phyloP scores from a whole-genome alignment of 2,113 vertebrate genomes.

The Trachemys scripta region DNA sequence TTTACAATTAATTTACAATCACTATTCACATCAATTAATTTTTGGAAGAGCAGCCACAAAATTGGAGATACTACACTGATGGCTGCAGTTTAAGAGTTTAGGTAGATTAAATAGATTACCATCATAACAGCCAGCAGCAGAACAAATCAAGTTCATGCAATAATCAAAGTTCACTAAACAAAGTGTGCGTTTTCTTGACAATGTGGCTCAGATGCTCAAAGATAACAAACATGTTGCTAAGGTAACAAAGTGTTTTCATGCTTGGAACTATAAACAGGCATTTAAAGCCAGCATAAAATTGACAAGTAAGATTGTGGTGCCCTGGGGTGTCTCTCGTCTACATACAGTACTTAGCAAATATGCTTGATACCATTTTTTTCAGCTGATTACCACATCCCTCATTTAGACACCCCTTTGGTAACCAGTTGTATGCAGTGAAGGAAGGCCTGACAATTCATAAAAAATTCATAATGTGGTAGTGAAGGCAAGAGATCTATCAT shows the following conservation, averaged over 20 bases:
- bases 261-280: constrained; percentile 32
- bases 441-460: not conserved
- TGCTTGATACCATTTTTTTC: constrained; percentile 19
- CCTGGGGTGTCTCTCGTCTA: constrained; percentile 24
- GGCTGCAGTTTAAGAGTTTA: not conserved
- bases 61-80: not conserved
- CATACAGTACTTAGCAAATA: not conserved
- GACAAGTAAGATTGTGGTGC: not conserved
- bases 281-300: constrained; percentile 38
- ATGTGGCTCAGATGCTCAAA: constrained; percentile 1
- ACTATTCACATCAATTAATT: not conserved
- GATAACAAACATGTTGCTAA: constrained; percentile 46
- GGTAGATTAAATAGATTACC: not conserved
- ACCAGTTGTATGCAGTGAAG: not conserved
- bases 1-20: not conserved
- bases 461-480: not conserved
- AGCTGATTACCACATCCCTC: constrained; percentile 8
- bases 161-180: not conserved
- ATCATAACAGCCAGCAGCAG: not conserved
- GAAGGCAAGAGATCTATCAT: not conserved
- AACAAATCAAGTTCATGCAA: not conserved
- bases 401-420: constrained; percentile 27
- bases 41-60: not conserved
- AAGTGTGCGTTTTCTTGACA: not conserved
- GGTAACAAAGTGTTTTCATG: constrained; percentile 34